Base-by-base conservation (phyloP, 2,113 vertebrate species). In the Sphaerodactylus townsendi region DNA sequence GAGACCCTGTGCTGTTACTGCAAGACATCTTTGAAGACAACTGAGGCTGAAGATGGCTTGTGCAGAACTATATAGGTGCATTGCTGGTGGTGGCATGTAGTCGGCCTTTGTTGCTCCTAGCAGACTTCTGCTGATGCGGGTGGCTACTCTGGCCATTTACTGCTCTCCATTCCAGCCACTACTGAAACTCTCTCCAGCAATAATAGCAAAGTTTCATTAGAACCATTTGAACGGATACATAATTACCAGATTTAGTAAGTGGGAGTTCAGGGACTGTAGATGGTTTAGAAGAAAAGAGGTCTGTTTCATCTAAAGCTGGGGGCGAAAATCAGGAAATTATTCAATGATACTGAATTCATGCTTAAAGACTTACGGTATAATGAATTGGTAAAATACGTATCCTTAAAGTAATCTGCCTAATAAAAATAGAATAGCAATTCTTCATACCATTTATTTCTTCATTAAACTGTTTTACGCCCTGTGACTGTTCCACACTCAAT, bases 211-310 rank as follows among this genome's bases (percentile, higher is more conserved):
- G 28, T 50, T 74, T 85, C 39, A 73, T 85, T n/a, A 65, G 46
- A 44, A 10, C 4, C 33, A 64, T 23, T 33, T 76, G 9, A 15
- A 74, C 44, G 10, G 75, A 25, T 2, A 74, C 25, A 37, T 33
- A 72, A 79, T 87, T 77, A 83, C 33, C 72, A 82, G 30, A 23
- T 75, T 8, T 91, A 69, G 77, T 59, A 44, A 35, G 44, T 79
- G 75, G 23, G 69, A 35, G n/a, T 81, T 84, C 69, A 86, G 75
- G n/a, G 17, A 15, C 30, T 53, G 17, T 13, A 11, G 70, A 6
- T n/a, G 2, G 5, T 50, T 59, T 23, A 82, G 70, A 78, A 59
- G 23, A 70, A 37, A 71, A 77, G 21, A 53, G 81, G 71, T 70
- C 5, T 83, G 19, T 69, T 17, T 89, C 75, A 82, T 76, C 33